Percentiles rank a stretch among this genome's conserved stretches.
phyloP scores from a whole-genome alignment of 2,888 invertebrate genomes.

The Lithophane leautieri region DNA sequence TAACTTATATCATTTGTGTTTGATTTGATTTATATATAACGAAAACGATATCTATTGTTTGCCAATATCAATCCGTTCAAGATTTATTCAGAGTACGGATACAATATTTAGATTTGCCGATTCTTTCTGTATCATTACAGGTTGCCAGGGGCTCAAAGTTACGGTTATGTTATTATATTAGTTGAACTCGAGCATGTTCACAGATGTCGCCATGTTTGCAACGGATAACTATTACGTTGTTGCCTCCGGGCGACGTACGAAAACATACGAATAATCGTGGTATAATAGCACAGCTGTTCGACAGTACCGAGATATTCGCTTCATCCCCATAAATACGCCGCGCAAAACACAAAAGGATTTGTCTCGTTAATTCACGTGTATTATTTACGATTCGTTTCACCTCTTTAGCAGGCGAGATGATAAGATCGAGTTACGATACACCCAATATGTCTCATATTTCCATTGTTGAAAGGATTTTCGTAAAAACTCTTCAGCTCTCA shows the following conservation, averaged over 20 bases:
- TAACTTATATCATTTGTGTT: slow-evolving; percentile 23
- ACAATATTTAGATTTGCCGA: slow-evolving; percentile 47
- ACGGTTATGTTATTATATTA: slow-evolving; percentile 84
- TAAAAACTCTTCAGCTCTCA: slow-evolving; percentile 70
- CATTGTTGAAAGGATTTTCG: slow-evolving; percentile 80
- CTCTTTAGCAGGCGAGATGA: slow-evolving; percentile 82
- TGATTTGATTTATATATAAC: slow-evolving; percentile 32
- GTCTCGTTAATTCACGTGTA: slow-evolving; percentile 86
- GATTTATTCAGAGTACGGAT: slow-evolving; percentile 52
- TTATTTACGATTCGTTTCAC: slow-evolving; percentile 88
- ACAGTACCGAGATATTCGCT: slow-evolving; percentile 70
- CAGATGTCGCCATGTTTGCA: slow-evolving; percentile 82
- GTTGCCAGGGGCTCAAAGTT: slow-evolving; percentile 73
- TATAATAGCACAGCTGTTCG: slow-evolving; percentile 77
- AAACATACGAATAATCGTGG: slow-evolving; percentile 73
- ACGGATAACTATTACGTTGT: slow-evolving; percentile 76
- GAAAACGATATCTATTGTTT: slow-evolving; percentile 34
- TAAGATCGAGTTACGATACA: slow-evolving; percentile 86
- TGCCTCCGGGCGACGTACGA: slow-evolving; percentile 76
- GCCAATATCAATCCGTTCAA: slow-evolving; percentile 43
- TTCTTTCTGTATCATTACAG: slow-evolving; percentile 76
- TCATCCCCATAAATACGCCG: slow-evolving; percentile 64
- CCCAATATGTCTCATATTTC: slow-evolving; percentile 87
- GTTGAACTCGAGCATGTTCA: slow-evolving; percentile 76
- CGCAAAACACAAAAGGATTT: slow-evolving; percentile 80